Percentiles rank a stretch among this genome's conserved stretches.
Evolutionary conservation across 2,888 invertebrate species (phyloP).

Genomic region (Spilarctia lutea): DNA sequence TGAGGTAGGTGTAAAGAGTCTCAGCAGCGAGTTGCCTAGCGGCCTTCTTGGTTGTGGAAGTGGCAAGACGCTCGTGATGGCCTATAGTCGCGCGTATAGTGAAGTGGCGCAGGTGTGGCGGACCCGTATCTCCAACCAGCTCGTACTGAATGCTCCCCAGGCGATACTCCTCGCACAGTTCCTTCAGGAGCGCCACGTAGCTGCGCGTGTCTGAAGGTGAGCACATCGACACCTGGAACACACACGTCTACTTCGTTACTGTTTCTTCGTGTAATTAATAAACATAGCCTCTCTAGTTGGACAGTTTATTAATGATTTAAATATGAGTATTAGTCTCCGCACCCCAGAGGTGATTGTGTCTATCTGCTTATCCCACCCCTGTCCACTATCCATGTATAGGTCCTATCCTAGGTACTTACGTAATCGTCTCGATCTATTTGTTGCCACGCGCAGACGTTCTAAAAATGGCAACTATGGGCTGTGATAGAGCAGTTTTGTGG

Average conservation of each 20-base stretch:
- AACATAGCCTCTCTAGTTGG: no score
- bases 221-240: conserved; percentile 17
- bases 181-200: conserved; percentile 75
- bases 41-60: conserved; percentile 88
- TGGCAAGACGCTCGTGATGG: conserved; percentile 83
- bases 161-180: conserved; percentile 80
- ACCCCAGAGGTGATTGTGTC: no score
- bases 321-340: no score
- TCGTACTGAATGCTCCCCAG: conserved; percentile 84
- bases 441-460: no score
- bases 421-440: no score
- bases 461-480: no score
- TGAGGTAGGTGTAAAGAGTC: conserved; percentile 71
- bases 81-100: conserved; percentile 86
- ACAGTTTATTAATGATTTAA: no score
- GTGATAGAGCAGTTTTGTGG: no score
- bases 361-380: no score
- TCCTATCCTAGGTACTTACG: no score
- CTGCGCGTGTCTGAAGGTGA: conserved; percentile 54
- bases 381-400: no score
- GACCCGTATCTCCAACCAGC: conserved; percentile 88
- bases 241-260: background rate
- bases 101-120: conserved; percentile 89
- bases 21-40: conserved; percentile 88
- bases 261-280: no score